Base-by-base conservation (phyloP, 2,888 invertebrate species). In the Diarsia mendica region DNA sequence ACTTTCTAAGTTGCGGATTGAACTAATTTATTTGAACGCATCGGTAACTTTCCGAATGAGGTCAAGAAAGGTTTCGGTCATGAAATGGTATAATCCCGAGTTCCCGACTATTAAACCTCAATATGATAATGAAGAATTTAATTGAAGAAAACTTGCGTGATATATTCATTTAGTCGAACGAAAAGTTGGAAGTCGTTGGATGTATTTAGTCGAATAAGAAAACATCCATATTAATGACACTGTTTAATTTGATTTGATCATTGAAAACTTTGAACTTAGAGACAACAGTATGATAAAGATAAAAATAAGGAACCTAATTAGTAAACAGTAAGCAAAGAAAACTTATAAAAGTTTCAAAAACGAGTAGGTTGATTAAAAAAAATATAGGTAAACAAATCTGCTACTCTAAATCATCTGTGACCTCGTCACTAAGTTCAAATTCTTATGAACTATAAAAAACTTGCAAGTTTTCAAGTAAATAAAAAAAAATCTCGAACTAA, bases 51-150 rank as follows among this genome's bases (percentile, higher is more conserved):
- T 74, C 48, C 0, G 3, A 81, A 78, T 39, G 73, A 70, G 83
- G 76, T 80, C 74, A 83, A 86, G 74, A 71, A 75, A 72, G 23
- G 20, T 75, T 75, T 51, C 49, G 18, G 28, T 46, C 44, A 55
- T 55, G 15, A 71, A 58, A 15, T 18, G n/a, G 44, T 39, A 46
- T 15, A 55, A 28, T 78, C n/a, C 49, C 46, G 13, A 55, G 20
- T 44, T 78, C n/a, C 49, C 46, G 13, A 55, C 23, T 44, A 49
- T 33, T n/a, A 23, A 23, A 71, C 13, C 0, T 51, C 44, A 44
- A 20, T 20, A 39, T 39, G 5, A 39, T 39, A 39, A 39, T 39
- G 39, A 39, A 39, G 39, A 5, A 39, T 39, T 39, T 5, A 39
- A 39, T 39, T 39, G 3, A 39, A 39, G 39, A 39, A 39, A 39